These are phyloP conservation scores for Natator depressus DNA, from an alignment of 2,113 vertebrate genomes.

Conservation along the genomic window DNA sequence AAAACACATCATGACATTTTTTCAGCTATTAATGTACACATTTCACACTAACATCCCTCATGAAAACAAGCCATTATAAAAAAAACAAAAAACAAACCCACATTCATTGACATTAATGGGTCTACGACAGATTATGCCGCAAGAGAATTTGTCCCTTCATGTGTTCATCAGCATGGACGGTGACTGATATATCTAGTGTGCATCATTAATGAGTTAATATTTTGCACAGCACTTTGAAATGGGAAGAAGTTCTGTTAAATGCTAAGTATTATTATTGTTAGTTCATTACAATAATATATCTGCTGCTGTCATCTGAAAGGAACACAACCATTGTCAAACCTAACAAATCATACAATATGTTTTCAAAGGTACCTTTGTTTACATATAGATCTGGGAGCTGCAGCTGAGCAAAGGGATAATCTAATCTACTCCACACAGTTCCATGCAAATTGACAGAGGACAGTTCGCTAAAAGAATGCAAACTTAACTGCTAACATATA, in stretches of 20 bases:
- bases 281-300: background rate
- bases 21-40: background rate
- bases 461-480: background rate
- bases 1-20: background rate
- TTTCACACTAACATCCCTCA: background rate
- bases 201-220: background rate
- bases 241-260: background rate
- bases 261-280: background rate
- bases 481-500: background rate
- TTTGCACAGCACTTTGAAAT: background rate
- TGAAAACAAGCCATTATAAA: background rate
- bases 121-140: background rate
- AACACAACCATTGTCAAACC: background rate
- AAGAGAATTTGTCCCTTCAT: background rate
- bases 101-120: background rate
- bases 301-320: background rate
- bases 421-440: background rate
- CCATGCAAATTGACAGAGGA: background rate
- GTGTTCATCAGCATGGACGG: background rate
- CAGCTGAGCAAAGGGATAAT: background rate
- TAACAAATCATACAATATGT: fast-evolving
- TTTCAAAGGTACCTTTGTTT: background rate
- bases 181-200: background rate
- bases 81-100: background rate
- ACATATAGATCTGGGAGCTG: background rate